phyloP scores from a whole-genome alignment of 2,888 invertebrate species.

The Elaeidobius kamerunicus region DNA sequence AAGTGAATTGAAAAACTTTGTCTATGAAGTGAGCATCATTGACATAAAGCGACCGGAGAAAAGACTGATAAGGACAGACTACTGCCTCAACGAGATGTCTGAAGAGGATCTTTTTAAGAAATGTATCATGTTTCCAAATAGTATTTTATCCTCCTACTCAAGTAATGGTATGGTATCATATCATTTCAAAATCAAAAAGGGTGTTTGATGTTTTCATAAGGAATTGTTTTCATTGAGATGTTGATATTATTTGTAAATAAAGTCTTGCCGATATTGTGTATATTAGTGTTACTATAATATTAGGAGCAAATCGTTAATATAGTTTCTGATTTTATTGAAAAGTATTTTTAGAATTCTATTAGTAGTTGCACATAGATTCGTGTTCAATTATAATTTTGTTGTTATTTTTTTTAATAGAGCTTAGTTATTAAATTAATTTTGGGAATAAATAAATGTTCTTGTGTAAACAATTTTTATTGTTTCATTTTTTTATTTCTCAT shows the following conservation, averaged over 20 bases:
- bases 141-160: constrained; percentile 39
- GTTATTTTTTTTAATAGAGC: not conserved
- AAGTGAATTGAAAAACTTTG: constrained; percentile 37
- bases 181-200: constrained; percentile 34
- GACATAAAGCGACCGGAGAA: constrained; percentile 40
- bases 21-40: constrained; percentile 41
- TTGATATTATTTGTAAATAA: constrained; percentile 5
- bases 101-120: constrained; percentile 41
- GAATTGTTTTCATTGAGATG: not conserved
- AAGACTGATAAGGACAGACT: constrained; percentile 40
- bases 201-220: constrained; percentile 9
- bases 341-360: too few relatives aligned
- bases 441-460: too few relatives aligned
- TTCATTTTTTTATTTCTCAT: too few relatives aligned
- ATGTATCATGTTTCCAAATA: constrained; percentile 41
- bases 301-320: not conserved
- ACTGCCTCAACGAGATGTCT: constrained; percentile 39
- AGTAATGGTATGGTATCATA: constrained; percentile 37
- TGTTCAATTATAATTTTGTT: not conserved
- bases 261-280: not conserved
- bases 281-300: not conserved
- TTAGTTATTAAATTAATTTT: too few relatives aligned
- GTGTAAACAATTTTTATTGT: too few relatives aligned
- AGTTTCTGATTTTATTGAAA: not conserved
- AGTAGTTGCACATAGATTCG: not conserved